phyloP scores from a whole-genome alignment of 2,113 vertebrate genomes.

The Sylvilagus bachmani region DNA sequence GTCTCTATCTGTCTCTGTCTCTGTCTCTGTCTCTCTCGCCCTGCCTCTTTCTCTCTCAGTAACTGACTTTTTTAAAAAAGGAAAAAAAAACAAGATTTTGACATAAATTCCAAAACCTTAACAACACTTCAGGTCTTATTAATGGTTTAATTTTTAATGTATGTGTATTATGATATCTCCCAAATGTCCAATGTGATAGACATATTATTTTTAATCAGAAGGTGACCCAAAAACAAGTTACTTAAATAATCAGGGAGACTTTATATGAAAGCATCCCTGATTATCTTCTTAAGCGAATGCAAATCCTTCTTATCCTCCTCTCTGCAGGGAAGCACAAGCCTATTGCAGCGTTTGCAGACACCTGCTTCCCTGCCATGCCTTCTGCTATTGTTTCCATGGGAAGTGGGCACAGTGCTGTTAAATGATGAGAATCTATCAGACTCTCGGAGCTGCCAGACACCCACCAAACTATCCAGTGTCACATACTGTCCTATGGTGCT shows the following conservation, averaged over 20 bases:
- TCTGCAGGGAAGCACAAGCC: too few species aligned
- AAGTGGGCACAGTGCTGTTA: not conserved
- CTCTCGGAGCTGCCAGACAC: not conserved
- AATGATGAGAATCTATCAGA: not conserved
- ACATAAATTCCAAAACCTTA: not conserved
- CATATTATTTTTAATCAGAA: not conserved
- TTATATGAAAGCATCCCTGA: not conserved
- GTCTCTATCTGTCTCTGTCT: too few species aligned
- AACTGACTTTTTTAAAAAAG: too few species aligned
- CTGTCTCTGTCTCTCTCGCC: too few species aligned
- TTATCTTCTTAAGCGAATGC: not conserved
- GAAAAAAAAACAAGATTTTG: not conserved
- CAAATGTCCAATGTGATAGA: not conserved
- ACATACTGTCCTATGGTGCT: not conserved
- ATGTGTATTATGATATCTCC: not conserved
- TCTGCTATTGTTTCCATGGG: not conserved
- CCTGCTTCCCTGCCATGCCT: fast-evolving
- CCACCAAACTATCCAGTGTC: not conserved
- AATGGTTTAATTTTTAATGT: not conserved
- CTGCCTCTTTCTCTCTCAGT: too few species aligned
- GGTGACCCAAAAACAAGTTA: not conserved
- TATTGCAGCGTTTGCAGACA: fast-evolving
- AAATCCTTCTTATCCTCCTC: fast-evolving
- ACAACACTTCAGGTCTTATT: not conserved
- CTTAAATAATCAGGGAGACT: not conserved